Percentiles rank a stretch among this genome's conserved stretches.
Conservation (phyloP, 1,140 invertebrate species). For the Hermetia illucens region DNA sequence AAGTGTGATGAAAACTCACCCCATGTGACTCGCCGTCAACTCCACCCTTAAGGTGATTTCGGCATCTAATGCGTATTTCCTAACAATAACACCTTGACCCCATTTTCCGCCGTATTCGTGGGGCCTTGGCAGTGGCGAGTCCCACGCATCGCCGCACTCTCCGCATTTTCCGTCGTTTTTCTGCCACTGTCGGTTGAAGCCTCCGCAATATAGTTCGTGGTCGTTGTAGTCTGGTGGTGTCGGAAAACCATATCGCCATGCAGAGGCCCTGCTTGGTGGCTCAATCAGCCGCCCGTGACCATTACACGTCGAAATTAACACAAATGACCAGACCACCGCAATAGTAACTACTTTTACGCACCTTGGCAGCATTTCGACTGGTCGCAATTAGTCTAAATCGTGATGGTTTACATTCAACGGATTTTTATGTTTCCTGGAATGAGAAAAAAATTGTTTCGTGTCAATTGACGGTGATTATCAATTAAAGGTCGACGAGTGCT, state of each 20-base stretch:
- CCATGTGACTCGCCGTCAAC: constrained; percentile 63
- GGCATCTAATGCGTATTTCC: constrained; percentile 52
- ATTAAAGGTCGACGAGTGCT: no score
- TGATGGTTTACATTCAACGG: no score
- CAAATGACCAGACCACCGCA: neutral
- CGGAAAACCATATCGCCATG: constrained; percentile 55
- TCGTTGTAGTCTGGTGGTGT: constrained; percentile 76
- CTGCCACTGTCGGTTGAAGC: constrained; percentile 63
- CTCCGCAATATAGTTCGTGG: constrained; percentile 79
- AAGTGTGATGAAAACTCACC: constrained; percentile 23
- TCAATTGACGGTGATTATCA: no score
- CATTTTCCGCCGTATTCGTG: constrained; percentile 78
- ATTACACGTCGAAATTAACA: constrained; percentile 6
- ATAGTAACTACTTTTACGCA: neutral
- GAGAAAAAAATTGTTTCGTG: no score
- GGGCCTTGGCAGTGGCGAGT: constrained; percentile 48
- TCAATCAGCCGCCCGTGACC: constrained; percentile 70
- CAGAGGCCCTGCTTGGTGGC: constrained; percentile 65
- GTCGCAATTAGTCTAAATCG: no score
- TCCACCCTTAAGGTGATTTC: constrained; percentile 59
- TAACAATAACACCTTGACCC: constrained; percentile 63
- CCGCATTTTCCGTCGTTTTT: constrained; percentile 65
- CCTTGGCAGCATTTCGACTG: neutral
- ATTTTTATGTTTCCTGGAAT: no score
- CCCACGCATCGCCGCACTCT: constrained; percentile 76